Conservation (phyloP, 2,797 vertebrate species). For the Arrhamphus sclerolepis region DNA sequence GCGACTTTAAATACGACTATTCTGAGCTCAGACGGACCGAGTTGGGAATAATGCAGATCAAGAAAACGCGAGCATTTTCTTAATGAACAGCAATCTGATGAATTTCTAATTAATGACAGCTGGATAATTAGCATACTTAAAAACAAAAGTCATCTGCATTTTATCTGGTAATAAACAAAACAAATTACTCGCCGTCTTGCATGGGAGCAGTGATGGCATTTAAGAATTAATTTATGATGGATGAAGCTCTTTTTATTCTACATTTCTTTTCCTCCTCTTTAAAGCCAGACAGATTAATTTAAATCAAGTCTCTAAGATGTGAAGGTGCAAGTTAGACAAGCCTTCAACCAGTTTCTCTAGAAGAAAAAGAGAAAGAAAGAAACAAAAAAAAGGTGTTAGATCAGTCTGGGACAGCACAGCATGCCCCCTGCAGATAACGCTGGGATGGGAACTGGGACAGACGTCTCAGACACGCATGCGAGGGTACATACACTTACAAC, state of each 20-base stretch:
- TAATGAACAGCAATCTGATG: constrained; percentile 48
- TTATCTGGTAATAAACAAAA: constrained; percentile 52
- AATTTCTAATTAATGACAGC: constrained; percentile 70
- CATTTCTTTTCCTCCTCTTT: not conserved
- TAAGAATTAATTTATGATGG: constrained; percentile 46
- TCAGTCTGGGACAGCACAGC: constrained; percentile 40
- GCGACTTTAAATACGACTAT: constrained; percentile 46
- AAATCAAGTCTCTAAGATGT: constrained; percentile 30
- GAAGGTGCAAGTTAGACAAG: constrained; percentile 10
- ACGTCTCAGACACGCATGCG: constrained; percentile 66
- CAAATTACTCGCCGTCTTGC: constrained; percentile 48
- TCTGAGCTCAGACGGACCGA: constrained; percentile 35
- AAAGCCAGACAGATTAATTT: constrained; percentile 24
- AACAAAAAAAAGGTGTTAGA: constrained; percentile 30
- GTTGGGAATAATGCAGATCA: constrained; percentile 62
- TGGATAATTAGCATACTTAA: constrained; percentile 62
- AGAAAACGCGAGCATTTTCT: constrained; percentile 61
- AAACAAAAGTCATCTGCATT: constrained; percentile 61
- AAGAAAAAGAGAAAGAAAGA: constrained; percentile 5
- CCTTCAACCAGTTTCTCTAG: constrained; percentile 5
- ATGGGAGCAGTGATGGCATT: constrained; percentile 56
- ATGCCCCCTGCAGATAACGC: constrained; percentile 62
- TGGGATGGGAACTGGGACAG: constrained; percentile 81
- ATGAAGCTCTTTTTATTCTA: constrained; percentile 7
- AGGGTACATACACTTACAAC: constrained; percentile 22